These are phyloP conservation scores for Centrocercus urophasianus DNA, from an alignment of 2,113 vertebrate species.

Conservation along the genomic window DNA sequence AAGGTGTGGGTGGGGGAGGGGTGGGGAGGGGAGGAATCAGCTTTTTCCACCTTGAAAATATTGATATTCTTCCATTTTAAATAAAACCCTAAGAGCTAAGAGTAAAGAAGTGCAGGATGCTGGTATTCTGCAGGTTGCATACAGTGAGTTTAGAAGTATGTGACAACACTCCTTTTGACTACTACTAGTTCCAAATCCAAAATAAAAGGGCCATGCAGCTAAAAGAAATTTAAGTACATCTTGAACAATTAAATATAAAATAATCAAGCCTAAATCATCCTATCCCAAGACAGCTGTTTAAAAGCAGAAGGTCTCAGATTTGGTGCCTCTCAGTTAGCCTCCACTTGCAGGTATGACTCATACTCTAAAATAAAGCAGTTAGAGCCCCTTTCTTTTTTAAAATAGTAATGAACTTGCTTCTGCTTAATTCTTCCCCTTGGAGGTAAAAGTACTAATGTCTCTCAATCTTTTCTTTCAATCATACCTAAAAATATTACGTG, in stretches of 20 bases:
- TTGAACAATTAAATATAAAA: neutral
- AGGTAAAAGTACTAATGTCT: neutral
- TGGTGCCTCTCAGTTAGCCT: neutral
- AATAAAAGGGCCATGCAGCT: neutral
- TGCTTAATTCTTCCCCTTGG: neutral
- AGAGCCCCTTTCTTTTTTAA: neutral
- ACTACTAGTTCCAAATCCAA: neutral
- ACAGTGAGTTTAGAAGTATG: neutral
- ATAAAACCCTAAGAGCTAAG: neutral
- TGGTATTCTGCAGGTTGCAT: neutral
- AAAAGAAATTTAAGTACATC: neutral
- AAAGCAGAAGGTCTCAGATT: neutral
- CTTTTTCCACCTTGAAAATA: neutral
- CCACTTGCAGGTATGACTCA: neutral
- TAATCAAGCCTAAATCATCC: neutral
- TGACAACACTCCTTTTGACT: neutral
- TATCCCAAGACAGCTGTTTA: neutral
- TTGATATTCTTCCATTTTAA: neutral
- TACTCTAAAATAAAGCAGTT: neutral
- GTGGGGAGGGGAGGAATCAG: neutral
- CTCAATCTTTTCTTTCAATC: neutral
- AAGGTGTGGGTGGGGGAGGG: rapidly evolving
- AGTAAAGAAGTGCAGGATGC: neutral
- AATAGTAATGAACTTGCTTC: neutral
- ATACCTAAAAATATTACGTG: neutral